Conservation (phyloP, 2,113 vertebrate species). For the Ochotona princeps region DNA sequence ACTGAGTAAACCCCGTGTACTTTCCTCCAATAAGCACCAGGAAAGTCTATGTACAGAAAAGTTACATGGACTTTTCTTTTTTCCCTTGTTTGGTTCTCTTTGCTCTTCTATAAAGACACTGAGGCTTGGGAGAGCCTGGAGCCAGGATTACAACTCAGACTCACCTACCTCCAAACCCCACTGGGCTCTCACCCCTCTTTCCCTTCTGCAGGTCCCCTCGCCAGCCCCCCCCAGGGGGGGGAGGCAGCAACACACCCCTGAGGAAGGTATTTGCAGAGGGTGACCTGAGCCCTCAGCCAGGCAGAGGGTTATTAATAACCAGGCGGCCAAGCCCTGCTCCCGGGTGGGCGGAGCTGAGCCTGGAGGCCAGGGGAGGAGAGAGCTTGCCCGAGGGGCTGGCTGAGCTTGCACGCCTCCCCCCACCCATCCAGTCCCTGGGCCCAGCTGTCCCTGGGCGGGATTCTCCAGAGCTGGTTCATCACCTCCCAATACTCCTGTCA, state of each 20-base stretch:
- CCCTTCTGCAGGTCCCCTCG: background rate
- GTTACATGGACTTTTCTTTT: too few relatives aligned
- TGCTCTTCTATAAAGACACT: background rate
- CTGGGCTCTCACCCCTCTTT: background rate
- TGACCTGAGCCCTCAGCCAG: constrained; percentile 76
- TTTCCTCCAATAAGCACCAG: too few relatives aligned
- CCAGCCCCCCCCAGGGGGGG: background rate
- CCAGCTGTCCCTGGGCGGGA: constrained; percentile 83
- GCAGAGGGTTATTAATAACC: constrained; percentile 81
- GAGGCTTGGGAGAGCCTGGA: background rate
- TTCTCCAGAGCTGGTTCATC: constrained; percentile 87
- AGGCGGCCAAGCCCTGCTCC: background rate
- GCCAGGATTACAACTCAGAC: background rate
- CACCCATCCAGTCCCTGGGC: constrained; percentile 29
- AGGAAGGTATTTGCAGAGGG: constrained; percentile 73
- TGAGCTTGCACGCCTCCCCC: constrained; percentile 65
- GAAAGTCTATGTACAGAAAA: too few relatives aligned
- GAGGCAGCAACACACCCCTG: background rate
- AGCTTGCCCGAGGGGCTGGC: constrained; percentile 47
- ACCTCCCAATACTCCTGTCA: constrained; percentile 87
- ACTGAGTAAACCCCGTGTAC: too few relatives aligned
- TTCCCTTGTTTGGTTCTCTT: too few relatives aligned
- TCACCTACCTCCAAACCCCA: background rate
- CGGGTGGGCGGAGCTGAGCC: background rate
- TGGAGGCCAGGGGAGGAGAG: background rate